Base-by-base conservation (phyloP, 1,140 invertebrate genomes). In the Lysiphlebus fabarum region DNA sequence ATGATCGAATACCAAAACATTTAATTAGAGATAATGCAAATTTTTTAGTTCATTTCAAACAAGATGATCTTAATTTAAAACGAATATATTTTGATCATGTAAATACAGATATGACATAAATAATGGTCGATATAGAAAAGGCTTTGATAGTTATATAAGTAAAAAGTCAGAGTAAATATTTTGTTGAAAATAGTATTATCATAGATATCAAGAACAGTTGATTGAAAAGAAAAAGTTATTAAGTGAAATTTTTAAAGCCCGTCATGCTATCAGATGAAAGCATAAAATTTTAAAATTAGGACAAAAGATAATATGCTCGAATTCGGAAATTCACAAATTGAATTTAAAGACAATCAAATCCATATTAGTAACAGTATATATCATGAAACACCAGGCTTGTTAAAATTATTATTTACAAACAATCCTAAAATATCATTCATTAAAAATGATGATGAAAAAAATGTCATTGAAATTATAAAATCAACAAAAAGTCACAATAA, bases 211-310 rank as follows among this genome's bases (percentile, higher is more conserved):
- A n/a, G 33, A 45, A 47, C n/a, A 56, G 14, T 5, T 63, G 43
- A 9, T 10, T 9, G 47, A 61, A 51, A 17, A 62, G 50, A 56
- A 48, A 37, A 33, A 58, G 8, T 11, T 64, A 7, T 47, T 64
- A n/a, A 38, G 34, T 41, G 43, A 64, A 47, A 58, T 66, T 53
- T 50, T 56, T 41, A 50, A 60, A 56, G 60, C 55, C 2, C 64
- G 62, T 37, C 57, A 63, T 40, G 59, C 57, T 12, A 66, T 66
- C 7, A 49, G 60, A 10, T 48, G 50, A 41, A 64, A 66, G 41
- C 59, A 66, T 61, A 49, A 48, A 49, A 49, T 59, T 2, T 44
- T 66, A 5, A 66, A 61, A 50, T 43, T 34, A 5, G 57, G 54
- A 1, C 47, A 34, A 55, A 40, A 63, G 10, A 33, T 3, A 9